Evolutionary conservation across 2,113 vertebrate species (phyloP), one percentile per base, ranked within the genome.

Genomic region (Oxyruncus cristatus): DNA sequence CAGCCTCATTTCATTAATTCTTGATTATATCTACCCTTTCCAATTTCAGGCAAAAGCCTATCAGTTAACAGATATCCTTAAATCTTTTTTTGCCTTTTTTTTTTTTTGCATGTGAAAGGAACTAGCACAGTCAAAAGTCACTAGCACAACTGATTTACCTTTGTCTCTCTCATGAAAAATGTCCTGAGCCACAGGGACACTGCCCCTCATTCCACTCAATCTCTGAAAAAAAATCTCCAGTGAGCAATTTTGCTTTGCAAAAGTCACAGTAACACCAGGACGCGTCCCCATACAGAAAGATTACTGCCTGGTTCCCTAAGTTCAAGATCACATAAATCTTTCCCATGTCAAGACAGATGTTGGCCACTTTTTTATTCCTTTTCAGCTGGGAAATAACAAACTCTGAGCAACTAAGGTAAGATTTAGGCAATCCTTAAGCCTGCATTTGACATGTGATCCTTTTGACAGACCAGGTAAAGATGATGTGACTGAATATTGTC

Each of bases 321-420:
- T 63, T 74, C 50, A 56, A 47, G 61, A 28, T 2, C 37, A 18
- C 33, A 61, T 44, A 76, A 79, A 73, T 49, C 28, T 28, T 68
- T 52, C 55, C 50, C 0, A 0, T 55, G 23, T 56, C 78, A 66
- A 65, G 67, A 39, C 55, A 92, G 24, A 47, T 28, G 10, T 2
- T 81, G 16, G 47, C 3, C 15, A 18, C n/a, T 41, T 68, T 49
- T 74, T 44, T 11, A 58, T 37, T 66, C 39, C 20, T 80, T 67
- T 78, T 56, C 75, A 71, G 20, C 15, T 21, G 20, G 27, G 32
- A 46, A 90, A 42, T 15, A 35, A 44, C 10, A 75, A 30, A 42
- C 47, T n/a, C 14, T 47, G 41, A 76, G 23, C 3, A 4, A 70
- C 20, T 26, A 55, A 74, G 13, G 9, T 66, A 44, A 78, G 21